Percentiles rank a stretch among this genome's conserved stretches.
phyloP scores from a whole-genome alignment of 2,113 vertebrate genomes.

The Furnarius figulus region DNA sequence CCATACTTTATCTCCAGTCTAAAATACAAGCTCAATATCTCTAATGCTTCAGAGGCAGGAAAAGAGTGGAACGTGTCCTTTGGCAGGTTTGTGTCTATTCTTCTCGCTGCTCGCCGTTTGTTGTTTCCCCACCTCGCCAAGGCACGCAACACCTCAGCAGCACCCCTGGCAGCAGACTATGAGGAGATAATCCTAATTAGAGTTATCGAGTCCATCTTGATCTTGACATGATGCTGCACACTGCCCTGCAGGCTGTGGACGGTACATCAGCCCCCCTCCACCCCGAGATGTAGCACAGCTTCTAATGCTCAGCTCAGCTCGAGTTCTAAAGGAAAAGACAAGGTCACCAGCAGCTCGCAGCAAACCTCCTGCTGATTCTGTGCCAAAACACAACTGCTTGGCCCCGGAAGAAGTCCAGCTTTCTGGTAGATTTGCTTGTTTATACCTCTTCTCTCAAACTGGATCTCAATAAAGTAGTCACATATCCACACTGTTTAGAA shows the following conservation, averaged over 20 bases:
- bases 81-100: neutral
- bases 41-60: neutral
- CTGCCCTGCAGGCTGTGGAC: neutral
- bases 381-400: neutral
- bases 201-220: neutral
- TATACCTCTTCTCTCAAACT: neutral
- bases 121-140: fast-evolving
- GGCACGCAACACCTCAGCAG: neutral
- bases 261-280: fast-evolving
- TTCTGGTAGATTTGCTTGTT: neutral
- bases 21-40: neutral
- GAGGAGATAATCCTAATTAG: neutral
- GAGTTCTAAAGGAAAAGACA: neutral
- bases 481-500: fast-evolving
- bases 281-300: neutral
- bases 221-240: neutral
- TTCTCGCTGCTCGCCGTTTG: fast-evolving
- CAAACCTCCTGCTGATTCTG: neutral
- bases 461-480: neutral
- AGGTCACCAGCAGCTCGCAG: neutral
- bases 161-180: neutral
- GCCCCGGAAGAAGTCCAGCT: neutral
- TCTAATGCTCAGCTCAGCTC: neutral
- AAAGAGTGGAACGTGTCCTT: neutral
- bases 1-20: neutral